Percentiles rank a stretch among this genome's conserved stretches.
Evolutionary conservation across 2,797 vertebrate species (phyloP).

Genomic region (Siniperca undulata): DNA sequence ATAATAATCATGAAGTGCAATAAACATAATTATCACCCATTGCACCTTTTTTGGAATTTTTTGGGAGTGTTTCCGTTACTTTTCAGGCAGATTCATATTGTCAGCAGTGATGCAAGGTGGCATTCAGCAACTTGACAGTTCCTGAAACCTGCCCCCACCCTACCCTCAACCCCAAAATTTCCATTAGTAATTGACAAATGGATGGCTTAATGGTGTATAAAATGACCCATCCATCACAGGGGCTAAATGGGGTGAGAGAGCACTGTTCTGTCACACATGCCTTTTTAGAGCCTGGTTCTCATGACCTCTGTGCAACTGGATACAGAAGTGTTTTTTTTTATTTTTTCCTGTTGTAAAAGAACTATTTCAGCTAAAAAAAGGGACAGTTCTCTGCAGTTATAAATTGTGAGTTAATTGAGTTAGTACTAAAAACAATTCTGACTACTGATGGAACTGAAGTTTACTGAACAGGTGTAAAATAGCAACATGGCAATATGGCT

Average conservation of each 20-base stretch:
- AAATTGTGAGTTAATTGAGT: slow-evolving; percentile 2
- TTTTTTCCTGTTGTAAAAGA: slow-evolving; percentile 9
- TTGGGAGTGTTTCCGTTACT: slow-evolving; percentile 30
- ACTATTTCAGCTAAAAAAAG: neutral
- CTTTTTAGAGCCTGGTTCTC: slow-evolving; percentile 53
- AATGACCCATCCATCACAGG: slow-evolving; percentile 78
- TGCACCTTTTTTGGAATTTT: slow-evolving; percentile 22
- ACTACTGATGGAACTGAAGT: too few species aligned
- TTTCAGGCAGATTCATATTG: slow-evolving; percentile 59
- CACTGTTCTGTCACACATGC: slow-evolving; percentile 51
- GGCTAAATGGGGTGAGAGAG: slow-evolving; percentile 73
- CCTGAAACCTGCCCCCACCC: slow-evolving; percentile 51
- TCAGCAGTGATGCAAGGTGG: slow-evolving; percentile 70
- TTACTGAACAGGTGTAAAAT: neutral
- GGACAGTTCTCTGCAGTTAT: neutral
- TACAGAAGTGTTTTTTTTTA: slow-evolving; percentile 26
- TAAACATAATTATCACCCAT: slow-evolving; percentile 54
- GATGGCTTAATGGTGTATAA: slow-evolving; percentile 82
- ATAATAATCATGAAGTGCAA: slow-evolving; percentile 43
- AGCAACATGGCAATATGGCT: too few species aligned
- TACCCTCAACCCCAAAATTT: slow-evolving; percentile 59
- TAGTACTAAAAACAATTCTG: neutral
- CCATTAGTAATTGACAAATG: slow-evolving; percentile 81
- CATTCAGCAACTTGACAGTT: slow-evolving; percentile 68
- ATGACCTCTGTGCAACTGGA: slow-evolving; percentile 57